These are phyloP conservation scores for Sarcophaga caerulescens DNA, from an alignment of 2,888 invertebrate genomes.

Conservation along the genomic window DNA sequence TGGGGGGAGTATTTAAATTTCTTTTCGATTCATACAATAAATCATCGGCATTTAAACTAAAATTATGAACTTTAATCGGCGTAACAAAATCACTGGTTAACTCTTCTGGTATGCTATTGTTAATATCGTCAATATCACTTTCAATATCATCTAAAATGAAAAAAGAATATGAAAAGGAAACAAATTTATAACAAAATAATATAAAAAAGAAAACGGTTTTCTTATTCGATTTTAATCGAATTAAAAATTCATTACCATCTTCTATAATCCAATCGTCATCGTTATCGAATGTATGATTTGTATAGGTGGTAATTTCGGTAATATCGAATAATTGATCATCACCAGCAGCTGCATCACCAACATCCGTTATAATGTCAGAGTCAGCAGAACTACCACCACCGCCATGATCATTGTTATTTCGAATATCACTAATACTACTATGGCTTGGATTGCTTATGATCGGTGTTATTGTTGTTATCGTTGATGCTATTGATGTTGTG, in stretches of 20 bases:
- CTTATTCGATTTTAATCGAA: background rate
- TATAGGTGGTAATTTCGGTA: conserved; percentile 69
- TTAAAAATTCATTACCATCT: conserved; percentile 59
- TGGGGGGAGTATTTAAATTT: conserved; percentile 71
- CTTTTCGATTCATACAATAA: conserved; percentile 82
- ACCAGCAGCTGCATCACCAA: background rate
- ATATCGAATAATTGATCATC: conserved; percentile 57
- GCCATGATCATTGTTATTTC: conserved; percentile 16
- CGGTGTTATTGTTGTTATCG: conserved; percentile 30
- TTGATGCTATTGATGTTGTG: conserved; percentile 50
- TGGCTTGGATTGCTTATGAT: conserved; percentile 4
- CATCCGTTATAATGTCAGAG: background rate
- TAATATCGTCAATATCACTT: conserved; percentile 72
- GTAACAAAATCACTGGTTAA: conserved; percentile 82
- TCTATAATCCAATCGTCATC: conserved; percentile 71
- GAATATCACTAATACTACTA: conserved; percentile 6
- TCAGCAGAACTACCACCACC: conserved; percentile 12
- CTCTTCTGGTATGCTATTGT: conserved; percentile 72
- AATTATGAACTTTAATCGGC: conserved; percentile 83
- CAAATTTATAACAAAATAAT: no score
- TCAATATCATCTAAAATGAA: conserved; percentile 69
- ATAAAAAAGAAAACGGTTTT: no score
- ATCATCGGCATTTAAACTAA: conserved; percentile 83
- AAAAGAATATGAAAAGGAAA: background rate
- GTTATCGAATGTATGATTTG: conserved; percentile 73